Conservation (phyloP, 2,797 vertebrate genomes). For the Pipistrellus pygmaeus region DNA sequence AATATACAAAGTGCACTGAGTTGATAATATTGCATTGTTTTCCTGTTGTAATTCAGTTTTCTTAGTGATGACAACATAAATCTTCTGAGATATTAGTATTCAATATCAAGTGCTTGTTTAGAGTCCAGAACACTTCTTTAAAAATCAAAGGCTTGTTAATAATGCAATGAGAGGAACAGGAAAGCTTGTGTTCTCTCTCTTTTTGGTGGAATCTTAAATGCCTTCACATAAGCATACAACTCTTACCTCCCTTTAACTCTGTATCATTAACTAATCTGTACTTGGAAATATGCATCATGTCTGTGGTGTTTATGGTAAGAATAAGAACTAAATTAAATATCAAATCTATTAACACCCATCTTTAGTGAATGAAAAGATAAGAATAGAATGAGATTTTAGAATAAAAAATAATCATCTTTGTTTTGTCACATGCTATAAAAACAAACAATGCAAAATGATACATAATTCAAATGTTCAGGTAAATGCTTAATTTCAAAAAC, state of each 20-base stretch:
- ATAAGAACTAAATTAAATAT: conserved; percentile 47
- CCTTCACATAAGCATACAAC: conserved; percentile 23
- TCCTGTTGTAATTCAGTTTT: conserved; percentile 15
- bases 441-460: not conserved
- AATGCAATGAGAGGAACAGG: not conserved
- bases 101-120: conserved; percentile 18
- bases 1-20: conserved; percentile 14
- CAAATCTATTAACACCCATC: not conserved
- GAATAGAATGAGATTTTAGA: not conserved
- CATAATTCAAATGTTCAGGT: not conserved
- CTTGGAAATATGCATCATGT: not conserved
- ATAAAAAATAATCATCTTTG: not conserved
- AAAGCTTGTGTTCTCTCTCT: conserved; percentile 16
- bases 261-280: not conserved
- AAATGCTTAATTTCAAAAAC: conserved; percentile 33
- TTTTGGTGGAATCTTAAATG: conserved; percentile 1
- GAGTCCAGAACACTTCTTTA: conserved; percentile 48
- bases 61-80: conserved; percentile 34
- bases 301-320: conserved; percentile 16
- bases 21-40: not conserved
- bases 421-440: conserved; percentile 37
- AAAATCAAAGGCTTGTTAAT: conserved; percentile 54
- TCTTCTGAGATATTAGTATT: conserved; percentile 41
- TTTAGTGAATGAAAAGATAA: conserved; percentile 36
- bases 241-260: not conserved